Base-by-base conservation (phyloP, 2,797 vertebrate genomes). In the Micrastur ruficollis region DNA sequence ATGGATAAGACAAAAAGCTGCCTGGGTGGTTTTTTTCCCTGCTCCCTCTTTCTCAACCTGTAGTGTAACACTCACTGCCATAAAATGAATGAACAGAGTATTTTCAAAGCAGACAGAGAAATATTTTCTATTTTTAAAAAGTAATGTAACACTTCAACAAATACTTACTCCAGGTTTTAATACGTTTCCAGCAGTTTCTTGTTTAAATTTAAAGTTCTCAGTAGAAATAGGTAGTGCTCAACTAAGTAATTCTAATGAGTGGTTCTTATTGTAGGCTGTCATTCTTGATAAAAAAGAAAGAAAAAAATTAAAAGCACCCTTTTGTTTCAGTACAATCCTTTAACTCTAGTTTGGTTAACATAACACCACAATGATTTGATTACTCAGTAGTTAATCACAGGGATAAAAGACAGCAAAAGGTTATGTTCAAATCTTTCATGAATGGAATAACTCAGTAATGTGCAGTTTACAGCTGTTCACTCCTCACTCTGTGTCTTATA, bases 371-470 rank as follows among this genome's bases (percentile, higher is more conserved):
- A 73, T 76, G 59, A 90, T 62, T 81, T 88, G 70, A 86, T 82
- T 78, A 62, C 56, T 87, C 56, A 63, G 5, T 20, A 79, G 80
- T 59, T 91, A 83, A 80, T 95, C 86, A 90, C 55, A 32, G 87
- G 90, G 73, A 94, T 88, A 87, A 94, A 93, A 97, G 52, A 36
- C 56, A 97, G 86, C 36, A 90, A 86, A 95, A 96, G 68, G 52
- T 87, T 96, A 75, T 71, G 62, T 79, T 82, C 73, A 94, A 95
- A 90, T 61, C 89, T 87, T 59, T 95, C 75, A 86, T 96, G 86
- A 97, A 92, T 72, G 83, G 79, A 84, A 66, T 95, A 61, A 94
- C 78, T 91, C 32, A 29, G 61, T 72, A 90, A 76, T 9, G 68
- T 84, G 82, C 62, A 81, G 91, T 50, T 89, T 36, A 72, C 38